Evolutionary conservation across 2,797 vertebrate genomes (phyloP), one percentile per base, ranked within the genome.

Genomic region (Remorina albescens): DNA sequence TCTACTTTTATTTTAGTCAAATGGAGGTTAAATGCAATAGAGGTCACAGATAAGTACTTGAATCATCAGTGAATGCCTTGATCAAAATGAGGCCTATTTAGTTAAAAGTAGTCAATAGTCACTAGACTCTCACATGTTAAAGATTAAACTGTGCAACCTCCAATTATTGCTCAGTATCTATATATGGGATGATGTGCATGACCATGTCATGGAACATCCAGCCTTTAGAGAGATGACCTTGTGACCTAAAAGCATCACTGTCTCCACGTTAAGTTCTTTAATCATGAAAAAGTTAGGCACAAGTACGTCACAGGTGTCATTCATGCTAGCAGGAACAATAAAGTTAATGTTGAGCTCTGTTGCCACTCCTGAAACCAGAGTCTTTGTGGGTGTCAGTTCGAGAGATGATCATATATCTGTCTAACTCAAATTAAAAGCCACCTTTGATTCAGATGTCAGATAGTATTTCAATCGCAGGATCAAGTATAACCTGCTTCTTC

Each of bases 351-450:
- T 56, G 26, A 64, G 36, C 65, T 61, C 47, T 53, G 58, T 34
- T 55, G 50, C 49, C 60, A 64, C 28, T 8, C 44, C 34, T 21
- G 85, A 70, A 80, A 83, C 75, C 32, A 25, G 66, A 76, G 21
- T 62, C 75, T 26, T 19, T 32, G 26, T 39, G 2, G 15, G n/a
- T 57, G 62, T 47, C 67, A 49, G 25, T 26, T 41, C 65, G 63
- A 71, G 50, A 72, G 21, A 71, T 9, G 34, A 76, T 78, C 69
- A 44, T 44, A 36, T 64, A 47, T 25, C 19, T 9, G 5, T 23
- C 57, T 67, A 64, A 73, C 59, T 78, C 55, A 34, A 36, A 85
- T 76, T 76, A 72, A 80, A 67, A 70, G 68, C 62, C 21, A 13
- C 39, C 16, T 37, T 67, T 28, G 63, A 62, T 53, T 72, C 12